Base-by-base conservation (phyloP, 2,797 vertebrate genomes). In the Aplochiton taeniatus region DNA sequence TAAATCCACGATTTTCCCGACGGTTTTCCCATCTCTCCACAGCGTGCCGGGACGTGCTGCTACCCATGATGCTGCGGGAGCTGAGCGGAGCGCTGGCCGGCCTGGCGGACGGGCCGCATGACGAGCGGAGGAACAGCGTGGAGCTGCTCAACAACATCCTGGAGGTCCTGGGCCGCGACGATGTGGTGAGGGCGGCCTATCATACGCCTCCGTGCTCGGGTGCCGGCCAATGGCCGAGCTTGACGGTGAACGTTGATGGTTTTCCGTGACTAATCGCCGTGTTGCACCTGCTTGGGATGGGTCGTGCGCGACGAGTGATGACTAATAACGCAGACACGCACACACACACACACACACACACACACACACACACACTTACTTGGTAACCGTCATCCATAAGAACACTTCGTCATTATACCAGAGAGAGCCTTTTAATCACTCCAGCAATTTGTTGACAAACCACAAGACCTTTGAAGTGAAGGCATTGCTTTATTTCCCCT, bases 11-110 rank as follows among this genome's bases (percentile, higher is more conserved):
- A 31, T 89, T 82, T 20, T 90, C 88, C 13, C 74, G 89, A 61
- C 92, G 90, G 65, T n/a, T n/a, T n/a, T n/a, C 91, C 91, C 11
- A 88, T 56, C 58, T 45, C 62, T 16, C 70, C 83, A 2, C 83
- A 98, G 97, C 96, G 70, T 99, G 97, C 76, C 95, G 97, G 58
- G 96, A 99, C 70, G 91, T 99, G 73, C 79, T 99, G 76, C 90
- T 99, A 70, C 96, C 96, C 70, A 95, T 98, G 90, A 98, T 99
- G 89, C 95, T 96, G 20, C 93, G 93, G 73, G 96, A 98, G 78
- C 82, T 99, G 81, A 92, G 93, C 50, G 90, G 86, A n/a, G 88
- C 95, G 0, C 83, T 99, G 81, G 74, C 53, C 69, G 75, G 68
- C n/a, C 86, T 91, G 80, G 83, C 78, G 1, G 89, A 89, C 0